Evolutionary conservation across 2,888 invertebrate species (phyloP).

Genomic region (Atrina japonica): DNA sequence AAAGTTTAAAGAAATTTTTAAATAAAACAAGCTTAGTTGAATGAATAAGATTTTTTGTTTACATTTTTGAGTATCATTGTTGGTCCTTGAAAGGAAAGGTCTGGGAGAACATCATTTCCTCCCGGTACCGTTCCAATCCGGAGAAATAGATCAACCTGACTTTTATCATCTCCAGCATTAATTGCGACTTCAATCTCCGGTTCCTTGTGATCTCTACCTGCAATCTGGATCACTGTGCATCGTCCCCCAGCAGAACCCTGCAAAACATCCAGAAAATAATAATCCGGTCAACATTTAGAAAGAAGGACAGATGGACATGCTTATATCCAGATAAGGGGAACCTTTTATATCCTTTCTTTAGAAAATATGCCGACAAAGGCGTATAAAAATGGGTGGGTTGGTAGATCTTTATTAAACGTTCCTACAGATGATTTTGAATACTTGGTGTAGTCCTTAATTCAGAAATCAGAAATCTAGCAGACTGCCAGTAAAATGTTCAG

Average conservation of each 20-base stretch:
- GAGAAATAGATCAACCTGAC: conserved; percentile 46
- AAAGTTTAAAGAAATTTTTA: neutral
- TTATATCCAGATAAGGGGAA: no score
- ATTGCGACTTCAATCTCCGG: conserved; percentile 51
- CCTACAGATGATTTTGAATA: no score
- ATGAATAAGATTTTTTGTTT: neutral
- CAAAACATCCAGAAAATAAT: neutral
- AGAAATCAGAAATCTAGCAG: no score
- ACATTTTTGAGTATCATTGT: conserved; percentile 32
- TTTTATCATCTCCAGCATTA: conserved; percentile 52
- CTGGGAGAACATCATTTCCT: conserved; percentile 43
- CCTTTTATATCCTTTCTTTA: no score
- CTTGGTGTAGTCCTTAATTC: no score
- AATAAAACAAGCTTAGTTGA: neutral
- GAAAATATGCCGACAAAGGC: no score
- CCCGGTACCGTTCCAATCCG: conserved; percentile 53
- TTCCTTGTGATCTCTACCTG: conserved; percentile 56
- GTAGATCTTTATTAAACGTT: no score
- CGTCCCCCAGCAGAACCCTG: neutral
- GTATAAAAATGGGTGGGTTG: no score
- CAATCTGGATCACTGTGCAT: conserved; percentile 51
- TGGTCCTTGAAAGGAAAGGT: conserved; percentile 52
- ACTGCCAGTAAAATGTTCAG: neutral
- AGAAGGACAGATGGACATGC: no score
- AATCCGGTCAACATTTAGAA: no score